Evolutionary conservation across 2,113 vertebrate genomes (phyloP), one percentile per base, ranked within the genome.

Genomic region (Siphamia tubifer): DNA sequence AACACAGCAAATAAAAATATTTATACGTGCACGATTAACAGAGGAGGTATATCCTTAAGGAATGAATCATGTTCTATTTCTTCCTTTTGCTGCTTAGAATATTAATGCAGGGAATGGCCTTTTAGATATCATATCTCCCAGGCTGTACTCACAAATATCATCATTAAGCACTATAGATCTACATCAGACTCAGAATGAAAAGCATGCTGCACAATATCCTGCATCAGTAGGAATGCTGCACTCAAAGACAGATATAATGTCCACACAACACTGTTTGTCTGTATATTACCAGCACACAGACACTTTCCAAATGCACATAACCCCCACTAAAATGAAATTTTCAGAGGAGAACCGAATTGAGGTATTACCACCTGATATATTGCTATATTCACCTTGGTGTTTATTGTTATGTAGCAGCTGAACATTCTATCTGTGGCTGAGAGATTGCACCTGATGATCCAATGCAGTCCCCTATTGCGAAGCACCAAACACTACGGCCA

Each of bases 41-140:
- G 71, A 68, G 57, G 53, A 74, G 79, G 57, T 13, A 19, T 30
- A 60, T 69, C 81, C 79, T 74, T 72, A 48, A 71, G 76, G 71
- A 55, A 62, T 23, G 73, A 76, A 79, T 67, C 48, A 32, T 84
- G 70, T 76, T 54, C 52, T 16, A 54, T 69, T 70, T 28, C 23
- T 55, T 36, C 6, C 36, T 52, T 17, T 45, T 45, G 66, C 55
- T 68, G 77, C 67, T 49, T 53, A 21, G 83, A 91, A 90, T 90
- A 81, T 80, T 81, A 89, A 90, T 86, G 49, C 40, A 57, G 56
- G 61, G 57, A 55, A 44, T 79, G 71, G 79, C 74, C 72, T 84
- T 85, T 87, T 55, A 64, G 66, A 63, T 77, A 74, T 67, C 48
- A 24, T 48, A 61, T 67, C 54, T 70, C 38, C 16, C 55, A 54